A percentile compares a stretch with the other conserved stretches of the same genome.
Conservation (phyloP, 1,140 invertebrate species). For the Geopemphigus sp. region DNA sequence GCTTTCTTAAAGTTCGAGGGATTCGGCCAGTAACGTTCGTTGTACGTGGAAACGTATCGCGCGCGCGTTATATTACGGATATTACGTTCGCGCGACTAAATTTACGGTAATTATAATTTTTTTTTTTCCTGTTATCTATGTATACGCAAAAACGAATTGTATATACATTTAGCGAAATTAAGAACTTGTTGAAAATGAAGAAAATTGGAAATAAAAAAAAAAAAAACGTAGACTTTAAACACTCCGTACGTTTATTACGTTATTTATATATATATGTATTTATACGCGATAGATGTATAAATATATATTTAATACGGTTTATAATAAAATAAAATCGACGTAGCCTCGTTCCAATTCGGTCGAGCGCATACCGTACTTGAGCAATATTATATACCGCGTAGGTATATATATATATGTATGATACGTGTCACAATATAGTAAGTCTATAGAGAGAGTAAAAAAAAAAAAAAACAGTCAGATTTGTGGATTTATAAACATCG, state of each 20-base stretch:
- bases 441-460: no score
- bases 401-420: no score
- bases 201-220: conserved; percentile 31
- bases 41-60: background rate
- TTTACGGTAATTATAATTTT: conserved; percentile 20
- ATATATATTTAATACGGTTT: background rate
- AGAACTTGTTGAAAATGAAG: conserved; percentile 23
- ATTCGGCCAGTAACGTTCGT: conserved; percentile 18
- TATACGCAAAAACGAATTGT: conserved; percentile 23
- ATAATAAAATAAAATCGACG: background rate
- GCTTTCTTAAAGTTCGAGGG: background rate
- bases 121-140: background rate
- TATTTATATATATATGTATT: no score
- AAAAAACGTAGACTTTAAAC: conserved; percentile 27
- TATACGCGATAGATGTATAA: no score
- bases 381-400: background rate
- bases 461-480: no score
- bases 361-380: conserved; percentile 25
- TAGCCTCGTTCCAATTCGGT: conserved; percentile 42
- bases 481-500: no score
- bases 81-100: no score
- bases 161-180: conserved; percentile 12
- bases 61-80: no score
- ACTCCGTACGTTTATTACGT: background rate
- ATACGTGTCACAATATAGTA: background rate